These are phyloP conservation scores for Tetranychus cinnabarinus DNA, from an alignment of 1,140 invertebrate species.

Conservation along the genomic window DNA sequence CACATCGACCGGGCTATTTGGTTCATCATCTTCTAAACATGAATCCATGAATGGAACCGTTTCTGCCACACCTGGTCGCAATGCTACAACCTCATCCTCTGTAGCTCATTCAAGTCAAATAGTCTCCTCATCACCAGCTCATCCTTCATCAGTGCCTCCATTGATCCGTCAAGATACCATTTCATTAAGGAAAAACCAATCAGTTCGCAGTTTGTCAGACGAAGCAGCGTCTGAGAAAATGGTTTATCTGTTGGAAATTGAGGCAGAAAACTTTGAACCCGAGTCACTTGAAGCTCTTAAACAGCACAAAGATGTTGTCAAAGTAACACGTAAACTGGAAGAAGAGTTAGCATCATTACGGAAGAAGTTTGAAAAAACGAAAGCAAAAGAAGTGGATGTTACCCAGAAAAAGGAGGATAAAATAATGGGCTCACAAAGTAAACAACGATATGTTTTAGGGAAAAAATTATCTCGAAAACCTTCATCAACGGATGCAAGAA, in stretches of 20 bases:
- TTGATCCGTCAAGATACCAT: conserved; percentile 11
- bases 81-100: conserved; percentile 2
- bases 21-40: neutral
- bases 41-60: conserved; percentile 11
- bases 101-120: neutral
- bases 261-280: conserved; percentile 20
- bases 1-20: neutral
- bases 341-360: conserved; percentile 58
- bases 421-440: conserved; percentile 16
- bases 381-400: conserved; percentile 12
- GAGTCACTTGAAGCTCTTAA: conserved; percentile 55
- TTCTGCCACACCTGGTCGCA: neutral
- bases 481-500: conserved; percentile 6
- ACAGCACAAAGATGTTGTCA: conserved; percentile 50
- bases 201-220: conserved; percentile 10
- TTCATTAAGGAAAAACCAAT: conserved; percentile 8
- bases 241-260: conserved; percentile 11
- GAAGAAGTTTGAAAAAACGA: conserved; percentile 61
- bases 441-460: conserved; percentile 14
- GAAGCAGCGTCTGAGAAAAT: conserved; percentile 7
- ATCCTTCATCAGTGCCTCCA: neutral
- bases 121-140: conserved; percentile 2
- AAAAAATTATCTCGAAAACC: conserved; percentile 10
- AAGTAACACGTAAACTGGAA: conserved; percentile 55
- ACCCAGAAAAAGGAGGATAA: conserved; percentile 18